Percentiles rank a stretch among this genome's conserved stretches.
phyloP scores from a whole-genome alignment of 2,797 vertebrate genomes.

The Australoheros facetus region DNA sequence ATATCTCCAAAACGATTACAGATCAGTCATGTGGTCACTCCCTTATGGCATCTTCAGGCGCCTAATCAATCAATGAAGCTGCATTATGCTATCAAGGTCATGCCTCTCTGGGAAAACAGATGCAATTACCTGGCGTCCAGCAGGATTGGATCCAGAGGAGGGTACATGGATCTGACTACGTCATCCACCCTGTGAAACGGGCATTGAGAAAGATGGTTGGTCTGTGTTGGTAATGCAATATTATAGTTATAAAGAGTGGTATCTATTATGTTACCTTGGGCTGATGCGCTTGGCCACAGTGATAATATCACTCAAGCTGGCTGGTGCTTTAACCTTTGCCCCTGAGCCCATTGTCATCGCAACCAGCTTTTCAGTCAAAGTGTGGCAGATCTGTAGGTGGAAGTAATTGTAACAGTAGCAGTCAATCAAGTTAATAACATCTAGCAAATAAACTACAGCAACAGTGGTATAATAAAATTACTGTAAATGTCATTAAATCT shows the following conservation, averaged over 20 bases:
- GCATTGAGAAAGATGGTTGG: not conserved
- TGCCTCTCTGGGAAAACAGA: not conserved
- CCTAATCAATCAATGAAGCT: not conserved
- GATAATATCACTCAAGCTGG: constrained; percentile 94
- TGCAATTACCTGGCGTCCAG: constrained; percentile 90
- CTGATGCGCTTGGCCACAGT: constrained; percentile 95
- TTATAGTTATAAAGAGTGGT: not conserved
- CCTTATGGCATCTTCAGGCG: not conserved
- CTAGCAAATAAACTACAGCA: not conserved
- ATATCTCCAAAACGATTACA: not conserved
- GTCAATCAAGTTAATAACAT: not conserved
- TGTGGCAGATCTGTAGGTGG: constrained; percentile 90
- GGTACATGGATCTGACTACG: constrained; percentile 96
- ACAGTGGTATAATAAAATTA: not conserved
- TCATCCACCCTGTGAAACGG: constrained; percentile 88
- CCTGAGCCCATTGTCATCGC: constrained; percentile 98
- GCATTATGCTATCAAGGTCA: not conserved
- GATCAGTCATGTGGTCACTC: not conserved
- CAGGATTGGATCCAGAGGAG: constrained; percentile 94
- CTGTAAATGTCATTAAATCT: not conserved
- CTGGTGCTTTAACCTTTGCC: constrained; percentile 91
- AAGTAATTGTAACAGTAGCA: not conserved
- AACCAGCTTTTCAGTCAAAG: constrained; percentile 94
- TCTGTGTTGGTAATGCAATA: accelerated
- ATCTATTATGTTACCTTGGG: constrained; percentile 83